A percentile compares a stretch with the other conserved stretches of the same genome.
Conservation (phyloP, 1,140 invertebrate genomes). For the Caerostris darwini region DNA sequence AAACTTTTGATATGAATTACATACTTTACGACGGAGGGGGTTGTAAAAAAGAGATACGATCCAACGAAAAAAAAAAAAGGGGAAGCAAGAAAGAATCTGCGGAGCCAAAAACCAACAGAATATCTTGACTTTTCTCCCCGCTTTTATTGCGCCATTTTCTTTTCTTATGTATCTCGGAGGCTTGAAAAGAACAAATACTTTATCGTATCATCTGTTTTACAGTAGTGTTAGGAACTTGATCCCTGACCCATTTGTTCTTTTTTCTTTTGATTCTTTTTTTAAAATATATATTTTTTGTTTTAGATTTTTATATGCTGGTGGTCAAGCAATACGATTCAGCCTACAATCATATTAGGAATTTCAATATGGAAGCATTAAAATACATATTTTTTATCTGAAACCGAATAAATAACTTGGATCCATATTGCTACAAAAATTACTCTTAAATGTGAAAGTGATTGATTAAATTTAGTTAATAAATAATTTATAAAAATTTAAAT, state of each 20-base stretch:
- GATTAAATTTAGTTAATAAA: no score
- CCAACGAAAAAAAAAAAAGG: background rate
- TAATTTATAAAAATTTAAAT: no score
- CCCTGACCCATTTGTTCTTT: conserved; percentile 13
- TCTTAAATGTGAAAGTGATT: no score
- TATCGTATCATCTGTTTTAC: conserved; percentile 37
- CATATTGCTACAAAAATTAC: no score
- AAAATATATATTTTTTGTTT: background rate
- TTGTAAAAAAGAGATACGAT: background rate
- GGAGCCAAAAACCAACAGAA: background rate
- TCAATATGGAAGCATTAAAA: no score
- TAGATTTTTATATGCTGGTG: no score
- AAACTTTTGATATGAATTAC: conserved; percentile 17
- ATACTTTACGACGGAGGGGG: background rate
- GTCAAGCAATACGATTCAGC: background rate
- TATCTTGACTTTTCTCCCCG: conserved; percentile 1
- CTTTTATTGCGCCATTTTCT: conserved; percentile 6
- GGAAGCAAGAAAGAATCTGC: background rate
- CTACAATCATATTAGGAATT: no score
- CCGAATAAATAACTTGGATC: no score
- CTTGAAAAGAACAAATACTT: conserved; percentile 46
- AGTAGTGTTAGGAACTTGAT: conserved; percentile 40
- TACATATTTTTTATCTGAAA: no score
- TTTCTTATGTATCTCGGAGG: background rate
- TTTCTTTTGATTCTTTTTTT: background rate